Percentiles rank a stretch among this genome's conserved stretches.
Evolutionary conservation across 1,140 invertebrate species (phyloP).

Genomic region (Sminthurides bifidus): DNA sequence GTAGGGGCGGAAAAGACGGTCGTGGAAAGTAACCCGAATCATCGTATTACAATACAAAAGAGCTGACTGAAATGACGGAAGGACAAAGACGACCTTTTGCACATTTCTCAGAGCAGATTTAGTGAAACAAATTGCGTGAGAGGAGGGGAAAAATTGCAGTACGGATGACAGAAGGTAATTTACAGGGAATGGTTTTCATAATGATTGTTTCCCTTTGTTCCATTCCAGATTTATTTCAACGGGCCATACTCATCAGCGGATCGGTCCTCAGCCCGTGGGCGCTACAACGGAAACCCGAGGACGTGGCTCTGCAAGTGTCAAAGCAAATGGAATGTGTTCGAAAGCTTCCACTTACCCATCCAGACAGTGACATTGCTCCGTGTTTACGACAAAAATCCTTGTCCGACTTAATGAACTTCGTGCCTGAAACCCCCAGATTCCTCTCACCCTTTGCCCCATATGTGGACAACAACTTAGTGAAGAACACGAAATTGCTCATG

Average conservation of each 20-base stretch:
- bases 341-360: conserved; percentile 24
- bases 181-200: no score
- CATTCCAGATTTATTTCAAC: conserved; percentile 71
- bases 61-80: no score
- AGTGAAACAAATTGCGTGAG: no score
- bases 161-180: no score
- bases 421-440: conserved; percentile 44
- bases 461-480: conserved; percentile 45
- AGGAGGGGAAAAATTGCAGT: no score
- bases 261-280: conserved; percentile 83
- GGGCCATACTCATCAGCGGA: conserved; percentile 87
- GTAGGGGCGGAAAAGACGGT: no score
- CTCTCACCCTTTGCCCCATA: conserved; percentile 51
- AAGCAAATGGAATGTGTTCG: conserved; percentile 15
- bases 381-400: conserved; percentile 49
- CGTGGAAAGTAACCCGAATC: no score
- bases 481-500: conserved; percentile 49
- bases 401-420: conserved; percentile 48
- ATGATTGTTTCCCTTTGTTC: no score
- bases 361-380: conserved; percentile 42
- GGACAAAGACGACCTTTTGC: no score
- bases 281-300: conserved; percentile 57
- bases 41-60: no score
- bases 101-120: no score
- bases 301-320: conserved; percentile 59